Evolutionary conservation across 2,888 invertebrate genomes (phyloP).

Genomic region (Aspidiotus destructor): DNA sequence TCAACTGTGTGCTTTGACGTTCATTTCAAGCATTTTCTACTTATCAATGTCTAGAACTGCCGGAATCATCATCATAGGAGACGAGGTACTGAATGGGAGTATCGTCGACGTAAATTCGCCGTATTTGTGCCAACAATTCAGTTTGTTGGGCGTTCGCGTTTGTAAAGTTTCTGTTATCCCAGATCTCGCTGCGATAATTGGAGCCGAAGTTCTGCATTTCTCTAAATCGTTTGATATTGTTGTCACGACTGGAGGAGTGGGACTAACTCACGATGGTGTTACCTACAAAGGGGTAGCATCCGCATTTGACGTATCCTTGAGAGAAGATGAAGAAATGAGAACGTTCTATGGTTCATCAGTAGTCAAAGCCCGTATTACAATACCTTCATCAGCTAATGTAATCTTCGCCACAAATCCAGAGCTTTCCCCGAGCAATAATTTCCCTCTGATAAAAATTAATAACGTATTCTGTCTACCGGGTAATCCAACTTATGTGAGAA

Average conservation of each 20-base stretch:
- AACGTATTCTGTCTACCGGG: conserved; percentile 57
- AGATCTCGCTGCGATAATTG: conserved; percentile 55
- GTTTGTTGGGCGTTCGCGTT: conserved; percentile 48
- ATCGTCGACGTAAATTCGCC: conserved; percentile 53
- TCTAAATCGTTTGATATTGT: conserved; percentile 55
- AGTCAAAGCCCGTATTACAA: conserved; percentile 40
- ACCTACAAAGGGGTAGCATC: conserved; percentile 52
- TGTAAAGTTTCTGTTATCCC: conserved; percentile 53
- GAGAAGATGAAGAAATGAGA: conserved; percentile 40
- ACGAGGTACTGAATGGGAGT: conserved; percentile 58
- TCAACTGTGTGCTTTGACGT: too few species aligned
- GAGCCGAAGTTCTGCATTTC: conserved; percentile 53
- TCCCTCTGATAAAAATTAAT: conserved; percentile 40
- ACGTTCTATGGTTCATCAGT: conserved; percentile 38
- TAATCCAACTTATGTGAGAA: conserved; percentile 44
- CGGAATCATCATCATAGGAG: conserved; percentile 50
- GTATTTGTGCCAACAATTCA: conserved; percentile 47
- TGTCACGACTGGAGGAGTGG: conserved; percentile 60
- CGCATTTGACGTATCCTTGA: conserved; percentile 42
- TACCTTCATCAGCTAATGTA: conserved; percentile 43
- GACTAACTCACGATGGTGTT: conserved; percentile 60
- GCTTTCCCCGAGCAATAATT: conserved; percentile 35
- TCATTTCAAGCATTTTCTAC: too few species aligned
- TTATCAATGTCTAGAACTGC: conserved; percentile 37
- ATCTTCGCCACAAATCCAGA: conserved; percentile 42